These are phyloP conservation scores for Sycobia sp. DNA, from an alignment of 1,140 invertebrate species.

Conservation along the genomic window DNA sequence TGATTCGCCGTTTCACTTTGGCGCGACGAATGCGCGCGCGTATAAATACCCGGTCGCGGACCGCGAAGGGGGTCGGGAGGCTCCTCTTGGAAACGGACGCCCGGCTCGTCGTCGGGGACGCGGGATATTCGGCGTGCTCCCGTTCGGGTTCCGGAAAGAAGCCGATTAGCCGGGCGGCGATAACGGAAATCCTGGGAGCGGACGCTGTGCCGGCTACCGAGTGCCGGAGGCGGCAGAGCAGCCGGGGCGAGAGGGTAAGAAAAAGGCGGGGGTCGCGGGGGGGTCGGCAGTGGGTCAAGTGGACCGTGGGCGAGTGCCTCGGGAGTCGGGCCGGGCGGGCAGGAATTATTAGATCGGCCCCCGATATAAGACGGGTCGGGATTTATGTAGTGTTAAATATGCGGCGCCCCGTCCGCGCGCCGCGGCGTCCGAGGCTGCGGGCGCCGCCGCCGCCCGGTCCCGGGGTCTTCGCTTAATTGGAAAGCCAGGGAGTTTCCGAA, in stretches of 20 bases:
- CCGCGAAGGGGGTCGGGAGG: too few species aligned
- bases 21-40: too few species aligned
- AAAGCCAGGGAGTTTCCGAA: slow-evolving; percentile 61
- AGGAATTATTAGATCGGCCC: slow-evolving; percentile 52
- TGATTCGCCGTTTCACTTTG: too few species aligned
- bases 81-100: too few species aligned
- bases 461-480: slow-evolving; percentile 60
- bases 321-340: slow-evolving; percentile 9
- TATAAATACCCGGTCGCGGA: too few species aligned
- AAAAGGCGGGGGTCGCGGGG: background rate
- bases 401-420: slow-evolving; percentile 20
- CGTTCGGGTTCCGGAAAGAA: slow-evolving; percentile 7
- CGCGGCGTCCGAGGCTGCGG: background rate
- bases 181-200: slow-evolving; percentile 15
- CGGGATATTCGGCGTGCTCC: background rate
- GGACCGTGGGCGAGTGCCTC: background rate
- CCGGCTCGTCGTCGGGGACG: too few species aligned
- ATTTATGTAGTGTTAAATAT: slow-evolving; percentile 64
- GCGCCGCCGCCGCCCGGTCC: slow-evolving; percentile 26
- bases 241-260: background rate
- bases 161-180: slow-evolving; percentile 7
- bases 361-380: slow-evolving; percentile 45
- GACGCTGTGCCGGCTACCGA: background rate
- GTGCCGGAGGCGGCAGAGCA: too few species aligned
- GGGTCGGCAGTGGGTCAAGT: background rate